Percentiles rank a stretch among this genome's conserved stretches.
Evolutionary conservation across 2,888 invertebrate species (phyloP).

Genomic region (Eupithecia pulchellata): DNA sequence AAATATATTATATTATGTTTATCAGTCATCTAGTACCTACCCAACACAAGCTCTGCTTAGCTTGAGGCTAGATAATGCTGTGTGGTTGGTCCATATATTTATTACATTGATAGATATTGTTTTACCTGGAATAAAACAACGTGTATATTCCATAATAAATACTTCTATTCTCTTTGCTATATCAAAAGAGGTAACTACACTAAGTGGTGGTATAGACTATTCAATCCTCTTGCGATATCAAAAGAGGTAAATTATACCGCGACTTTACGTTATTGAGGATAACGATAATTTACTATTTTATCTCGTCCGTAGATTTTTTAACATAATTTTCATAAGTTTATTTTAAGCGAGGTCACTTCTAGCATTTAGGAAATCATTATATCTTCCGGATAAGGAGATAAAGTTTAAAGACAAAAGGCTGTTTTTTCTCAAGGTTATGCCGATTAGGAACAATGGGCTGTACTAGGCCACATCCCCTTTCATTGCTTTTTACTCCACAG

Average conservation of each 20-base stretch:
- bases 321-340: slow-evolving; percentile 4
- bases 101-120: no score
- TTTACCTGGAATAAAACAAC: no score
- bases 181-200: no score
- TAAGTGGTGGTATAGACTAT: no score
- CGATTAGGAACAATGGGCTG: background rate
- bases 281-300: slow-evolving; percentile 13
- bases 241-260: background rate
- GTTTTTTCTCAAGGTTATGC: background rate
- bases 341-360: background rate
- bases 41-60: no score
- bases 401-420: background rate
- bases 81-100: no score
- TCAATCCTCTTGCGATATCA: background rate
- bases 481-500: background rate
- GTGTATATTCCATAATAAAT: no score
- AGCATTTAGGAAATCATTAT: slow-evolving; percentile 7
- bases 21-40: no score
- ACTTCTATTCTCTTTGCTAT: no score
- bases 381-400: background rate
- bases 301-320: background rate
- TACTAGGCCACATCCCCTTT: background rate
- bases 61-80: no score
- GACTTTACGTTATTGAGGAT: slow-evolving; percentile 26
- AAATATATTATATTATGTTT: no score